Percentiles rank a stretch among this genome's conserved stretches.
phyloP scores from a whole-genome alignment of 2,888 invertebrate genomes.

The Disparrhopalites patrizii region DNA sequence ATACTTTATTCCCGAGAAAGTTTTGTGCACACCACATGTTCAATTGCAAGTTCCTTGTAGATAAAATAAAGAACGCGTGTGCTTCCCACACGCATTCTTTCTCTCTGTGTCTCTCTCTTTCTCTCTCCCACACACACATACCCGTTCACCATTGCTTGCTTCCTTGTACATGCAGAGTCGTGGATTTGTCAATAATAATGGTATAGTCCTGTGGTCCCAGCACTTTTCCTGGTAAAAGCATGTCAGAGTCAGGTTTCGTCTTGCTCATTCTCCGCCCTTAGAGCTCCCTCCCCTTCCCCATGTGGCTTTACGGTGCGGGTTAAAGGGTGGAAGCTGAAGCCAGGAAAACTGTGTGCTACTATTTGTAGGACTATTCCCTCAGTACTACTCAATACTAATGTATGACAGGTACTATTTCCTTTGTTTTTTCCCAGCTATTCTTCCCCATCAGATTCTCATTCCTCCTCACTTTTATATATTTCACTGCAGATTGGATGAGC shows the following conservation, averaged over 20 bases:
- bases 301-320: too few relatives aligned
- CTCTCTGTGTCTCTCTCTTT: too few relatives aligned
- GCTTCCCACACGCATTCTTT: too few relatives aligned
- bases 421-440: not conserved
- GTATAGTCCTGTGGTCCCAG: too few relatives aligned
- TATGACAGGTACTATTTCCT: not conserved
- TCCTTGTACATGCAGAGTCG: constrained; percentile 14
- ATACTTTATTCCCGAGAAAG: not conserved
- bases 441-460: not conserved
- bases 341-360: too few relatives aligned
- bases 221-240: too few relatives aligned
- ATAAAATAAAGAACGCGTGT: constrained; percentile 8
- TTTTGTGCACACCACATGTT: not conserved
- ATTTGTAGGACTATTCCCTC: too few relatives aligned
- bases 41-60: not conserved
- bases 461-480: not conserved
- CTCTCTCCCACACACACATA: not conserved
- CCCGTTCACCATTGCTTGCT: not conserved
- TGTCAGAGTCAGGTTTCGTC: too few relatives aligned
- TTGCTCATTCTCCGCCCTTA: too few relatives aligned
- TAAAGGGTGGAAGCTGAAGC: too few relatives aligned
- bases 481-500: not conserved
- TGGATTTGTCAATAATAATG: constrained; percentile 24
- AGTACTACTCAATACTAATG: too few relatives aligned
- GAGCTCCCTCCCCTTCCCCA: too few relatives aligned